phyloP scores from a whole-genome alignment of 92 coral and sea anemone species.

The Actinernus sp. region DNA sequence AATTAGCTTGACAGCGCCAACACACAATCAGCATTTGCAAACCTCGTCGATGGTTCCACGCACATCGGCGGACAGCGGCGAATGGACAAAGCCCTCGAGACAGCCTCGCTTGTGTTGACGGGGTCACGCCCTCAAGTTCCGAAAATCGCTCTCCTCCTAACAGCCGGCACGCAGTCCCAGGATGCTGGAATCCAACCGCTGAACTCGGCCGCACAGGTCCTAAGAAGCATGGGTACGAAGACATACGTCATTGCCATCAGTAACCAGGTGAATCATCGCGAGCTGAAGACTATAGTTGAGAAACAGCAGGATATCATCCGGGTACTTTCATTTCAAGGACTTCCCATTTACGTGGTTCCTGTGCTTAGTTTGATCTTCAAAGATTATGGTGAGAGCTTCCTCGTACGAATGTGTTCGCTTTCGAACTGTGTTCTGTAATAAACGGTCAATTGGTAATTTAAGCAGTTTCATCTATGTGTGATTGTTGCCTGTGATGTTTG shows the following conservation, averaged over 20 bases:
- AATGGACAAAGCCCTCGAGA: conserved; percentile 62
- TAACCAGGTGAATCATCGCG: conserved; percentile 46
- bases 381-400: conserved; percentile 21
- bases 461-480: no score
- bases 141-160: conserved; percentile 62
- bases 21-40: conserved; percentile 6
- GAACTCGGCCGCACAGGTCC: conserved; percentile 45
- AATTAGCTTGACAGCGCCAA: conserved; percentile 24
- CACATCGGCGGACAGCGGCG: conserved; percentile 46
- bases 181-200: conserved; percentile 21
- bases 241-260: conserved; percentile 74
- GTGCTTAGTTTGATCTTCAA: conserved; percentile 3
- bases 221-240: conserved; percentile 47
- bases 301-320: conserved; percentile 57
- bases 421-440: no score
- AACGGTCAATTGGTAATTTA: no score
- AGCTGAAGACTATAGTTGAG: conserved; percentile 64
- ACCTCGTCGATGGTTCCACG: conserved; percentile 26
- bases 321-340: conserved; percentile 27
- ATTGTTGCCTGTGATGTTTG: no score
- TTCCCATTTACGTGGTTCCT: conserved; percentile 23
- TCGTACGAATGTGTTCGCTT: no score
- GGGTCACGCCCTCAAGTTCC: conserved; percentile 66
- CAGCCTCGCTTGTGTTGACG: conserved; percentile 54
- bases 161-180: conserved; percentile 52